These are phyloP conservation scores for Parauchenoglanis punctatus DNA, from an alignment of 2,797 vertebrate genomes.

Conservation along the genomic window DNA sequence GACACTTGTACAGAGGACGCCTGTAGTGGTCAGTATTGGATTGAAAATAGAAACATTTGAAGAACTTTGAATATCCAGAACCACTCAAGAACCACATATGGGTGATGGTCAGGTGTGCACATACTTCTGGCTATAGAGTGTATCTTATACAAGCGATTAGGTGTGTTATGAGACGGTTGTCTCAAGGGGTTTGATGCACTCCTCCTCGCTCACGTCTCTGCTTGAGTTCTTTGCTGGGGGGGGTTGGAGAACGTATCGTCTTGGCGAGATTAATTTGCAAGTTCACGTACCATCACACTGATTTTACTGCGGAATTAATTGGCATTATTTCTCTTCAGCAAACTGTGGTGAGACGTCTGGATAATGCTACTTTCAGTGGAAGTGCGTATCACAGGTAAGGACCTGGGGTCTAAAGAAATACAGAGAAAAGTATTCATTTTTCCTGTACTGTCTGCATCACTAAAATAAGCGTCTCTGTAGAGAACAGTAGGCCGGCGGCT, in stretches of 20 bases:
- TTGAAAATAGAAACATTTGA: background rate
- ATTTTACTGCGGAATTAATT: background rate
- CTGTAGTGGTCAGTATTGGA: conserved; percentile 15
- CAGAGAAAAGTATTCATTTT: background rate
- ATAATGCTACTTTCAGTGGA: conserved; percentile 73
- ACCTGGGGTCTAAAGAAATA: background rate
- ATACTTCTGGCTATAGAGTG: background rate
- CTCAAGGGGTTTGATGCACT: background rate
- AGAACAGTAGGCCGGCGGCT: background rate
- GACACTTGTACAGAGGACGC: background rate
- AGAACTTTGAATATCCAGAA: no score
- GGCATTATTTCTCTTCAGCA: conserved; percentile 68
- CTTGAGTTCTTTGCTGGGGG: background rate
- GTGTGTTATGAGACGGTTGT: background rate
- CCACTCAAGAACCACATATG: background rate
- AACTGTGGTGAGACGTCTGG: conserved; percentile 80
- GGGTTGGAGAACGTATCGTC: background rate
- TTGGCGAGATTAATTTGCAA: background rate
- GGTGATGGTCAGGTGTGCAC: background rate
- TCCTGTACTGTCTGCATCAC: background rate
- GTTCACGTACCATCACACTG: background rate
- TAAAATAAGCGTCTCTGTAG: background rate
- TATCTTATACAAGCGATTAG: background rate
- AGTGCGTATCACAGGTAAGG: conserved; percentile 82
- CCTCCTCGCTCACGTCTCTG: background rate